Evolutionary conservation across 2,797 vertebrate species (phyloP).

Genomic region (Megaceryle alcyon): DNA sequence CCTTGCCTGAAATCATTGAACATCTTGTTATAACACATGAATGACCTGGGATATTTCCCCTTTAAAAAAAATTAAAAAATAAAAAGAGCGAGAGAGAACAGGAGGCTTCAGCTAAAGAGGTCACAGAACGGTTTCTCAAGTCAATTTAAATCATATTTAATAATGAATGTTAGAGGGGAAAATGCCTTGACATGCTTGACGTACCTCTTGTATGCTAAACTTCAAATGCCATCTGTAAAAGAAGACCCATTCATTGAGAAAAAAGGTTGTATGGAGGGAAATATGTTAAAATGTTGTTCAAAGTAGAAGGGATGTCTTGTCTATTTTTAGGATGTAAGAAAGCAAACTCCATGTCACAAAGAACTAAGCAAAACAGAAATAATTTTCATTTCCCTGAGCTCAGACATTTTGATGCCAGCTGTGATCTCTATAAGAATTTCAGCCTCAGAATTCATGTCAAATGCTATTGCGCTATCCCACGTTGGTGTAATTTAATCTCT

Average conservation of each 20-base stretch:
- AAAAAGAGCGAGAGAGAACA: not conserved
- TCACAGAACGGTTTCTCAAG: not conserved
- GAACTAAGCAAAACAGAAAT: conserved; percentile 17
- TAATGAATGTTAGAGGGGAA: not conserved
- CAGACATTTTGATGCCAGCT: not conserved
- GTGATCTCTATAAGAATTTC: not conserved
- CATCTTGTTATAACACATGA: not conserved
- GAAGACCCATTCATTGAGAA: not conserved
- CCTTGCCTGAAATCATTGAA: conserved; percentile 16
- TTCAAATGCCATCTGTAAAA: not conserved
- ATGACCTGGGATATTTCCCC: not conserved
- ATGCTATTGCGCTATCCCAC: not conserved
- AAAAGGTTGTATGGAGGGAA: not conserved
- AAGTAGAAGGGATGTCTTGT: not conserved
- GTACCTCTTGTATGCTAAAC: not conserved
- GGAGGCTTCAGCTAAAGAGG: not conserved
- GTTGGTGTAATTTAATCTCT: not conserved
- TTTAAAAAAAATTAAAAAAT: not conserved
- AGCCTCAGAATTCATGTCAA: not conserved
- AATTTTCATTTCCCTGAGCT: not conserved
- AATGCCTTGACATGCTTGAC: not conserved
- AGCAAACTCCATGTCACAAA: not conserved
- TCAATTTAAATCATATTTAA: conserved; percentile 11
- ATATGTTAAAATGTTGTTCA: not conserved
- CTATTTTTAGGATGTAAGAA: conserved; percentile 5